A percentile compares a stretch with the other conserved stretches of the same genome.
Conservation (phyloP, 1,140 invertebrate species). For the Leptonema lineaticorne region DNA sequence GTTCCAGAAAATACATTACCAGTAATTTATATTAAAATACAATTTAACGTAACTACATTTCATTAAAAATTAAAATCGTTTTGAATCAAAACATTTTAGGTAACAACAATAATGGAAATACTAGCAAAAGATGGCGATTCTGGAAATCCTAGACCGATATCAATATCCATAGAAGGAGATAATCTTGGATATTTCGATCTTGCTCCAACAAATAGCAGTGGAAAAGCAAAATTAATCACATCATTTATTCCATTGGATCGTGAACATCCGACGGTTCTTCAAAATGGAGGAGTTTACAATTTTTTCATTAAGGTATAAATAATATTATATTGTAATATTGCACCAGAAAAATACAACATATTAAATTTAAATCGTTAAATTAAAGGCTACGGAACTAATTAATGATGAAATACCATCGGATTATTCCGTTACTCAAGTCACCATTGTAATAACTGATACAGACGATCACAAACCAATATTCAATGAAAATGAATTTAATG, state of each 20-base stretch:
- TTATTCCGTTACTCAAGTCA: slow-evolving; percentile 66
- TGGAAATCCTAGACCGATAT: slow-evolving; percentile 66
- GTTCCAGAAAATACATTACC: slow-evolving; percentile 69
- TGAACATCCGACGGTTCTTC: slow-evolving; percentile 70
- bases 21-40: slow-evolving; percentile 44
- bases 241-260: slow-evolving; percentile 68
- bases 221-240: slow-evolving; percentile 61
- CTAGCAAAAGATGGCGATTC: slow-evolving; percentile 75
- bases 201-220: slow-evolving; percentile 53
- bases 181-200: slow-evolving; percentile 68
- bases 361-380: too few species aligned
- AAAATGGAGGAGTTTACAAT: slow-evolving; percentile 76
- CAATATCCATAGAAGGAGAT: slow-evolving; percentile 69
- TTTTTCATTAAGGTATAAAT: slow-evolving; percentile 64
- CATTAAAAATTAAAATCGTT: not conserved
- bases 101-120: slow-evolving; percentile 65
- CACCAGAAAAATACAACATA: slow-evolving; percentile 35
- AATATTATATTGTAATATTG: too few species aligned
- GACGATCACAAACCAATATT: slow-evolving; percentile 83
- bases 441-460: slow-evolving; percentile 79
- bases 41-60: not conserved
- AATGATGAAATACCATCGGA: slow-evolving; percentile 71
- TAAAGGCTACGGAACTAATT: slow-evolving; percentile 70
- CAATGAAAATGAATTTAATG: slow-evolving; percentile 64
- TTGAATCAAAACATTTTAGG: slow-evolving; percentile 42